These are phyloP conservation scores for Apodemus agrarius DNA, from an alignment of 2,797 vertebrate genomes.

Conservation along the genomic window DNA sequence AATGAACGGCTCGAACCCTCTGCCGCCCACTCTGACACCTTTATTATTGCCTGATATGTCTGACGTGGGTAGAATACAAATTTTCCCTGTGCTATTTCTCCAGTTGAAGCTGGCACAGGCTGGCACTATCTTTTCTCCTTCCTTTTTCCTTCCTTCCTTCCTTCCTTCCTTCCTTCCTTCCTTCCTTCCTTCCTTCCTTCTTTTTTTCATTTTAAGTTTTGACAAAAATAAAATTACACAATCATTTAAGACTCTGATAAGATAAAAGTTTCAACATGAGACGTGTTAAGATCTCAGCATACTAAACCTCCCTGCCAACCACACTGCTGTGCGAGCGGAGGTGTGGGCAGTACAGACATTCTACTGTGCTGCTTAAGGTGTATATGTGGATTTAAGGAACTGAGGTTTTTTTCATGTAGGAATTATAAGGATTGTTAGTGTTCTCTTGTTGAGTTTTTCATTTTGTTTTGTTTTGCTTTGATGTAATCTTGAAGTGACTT, in stretches of 20 bases:
- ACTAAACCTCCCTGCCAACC: not conserved
- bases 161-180: not conserved
- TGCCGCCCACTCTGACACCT: no score
- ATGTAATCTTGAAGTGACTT: not conserved
- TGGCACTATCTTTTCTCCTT: not conserved
- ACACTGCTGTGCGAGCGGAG: not conserved
- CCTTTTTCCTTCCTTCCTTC: not conserved
- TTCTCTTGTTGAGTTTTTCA: not conserved
- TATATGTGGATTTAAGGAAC: not conserved
- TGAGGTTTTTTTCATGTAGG: not conserved
- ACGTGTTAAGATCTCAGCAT: not conserved
- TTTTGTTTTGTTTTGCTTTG: not conserved
- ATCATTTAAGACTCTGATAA: not conserved
- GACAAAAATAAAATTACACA: not conserved
- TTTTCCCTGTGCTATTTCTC: not conserved
- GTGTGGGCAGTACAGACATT: not conserved
- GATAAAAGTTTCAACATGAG: constrained; percentile 30
- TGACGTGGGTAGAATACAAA: not conserved
- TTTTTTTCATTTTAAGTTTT: not conserved
- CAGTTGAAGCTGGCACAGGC: not conserved
- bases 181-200: no score
- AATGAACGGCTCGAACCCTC: not conserved
- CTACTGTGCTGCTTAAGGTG: not conserved
- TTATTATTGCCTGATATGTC: not conserved
- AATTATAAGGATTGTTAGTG: not conserved